A percentile compares a stretch with the other conserved stretches of the same genome.
phyloP scores from a whole-genome alignment of 64 coral and sea anemone species.

The Pachyseris speciosa region DNA sequence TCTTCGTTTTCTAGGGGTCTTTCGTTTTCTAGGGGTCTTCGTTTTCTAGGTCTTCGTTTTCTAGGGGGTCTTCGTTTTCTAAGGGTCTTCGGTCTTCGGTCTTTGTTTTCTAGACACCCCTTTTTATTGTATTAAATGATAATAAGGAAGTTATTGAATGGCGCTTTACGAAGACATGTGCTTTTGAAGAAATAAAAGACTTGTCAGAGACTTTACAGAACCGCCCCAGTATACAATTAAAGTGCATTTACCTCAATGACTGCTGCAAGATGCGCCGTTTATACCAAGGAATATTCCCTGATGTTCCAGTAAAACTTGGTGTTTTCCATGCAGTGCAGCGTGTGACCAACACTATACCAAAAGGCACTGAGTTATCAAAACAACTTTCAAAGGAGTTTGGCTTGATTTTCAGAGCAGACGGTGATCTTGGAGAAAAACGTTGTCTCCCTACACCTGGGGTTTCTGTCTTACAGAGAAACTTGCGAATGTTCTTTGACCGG shows the following conservation, averaged over 20 bases:
- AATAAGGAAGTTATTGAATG: slow-evolving; percentile 39
- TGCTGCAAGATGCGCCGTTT: neutral
- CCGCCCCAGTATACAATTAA: neutral
- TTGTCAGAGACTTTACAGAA: slow-evolving; percentile 41
- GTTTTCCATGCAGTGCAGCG: slow-evolving; percentile 60
- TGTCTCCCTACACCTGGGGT: neutral
- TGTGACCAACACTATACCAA: slow-evolving; percentile 27
- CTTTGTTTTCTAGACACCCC: too few relatives aligned
- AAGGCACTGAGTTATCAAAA: neutral
- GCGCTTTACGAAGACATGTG: slow-evolving; percentile 22
- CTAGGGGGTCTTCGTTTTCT: too few relatives aligned
- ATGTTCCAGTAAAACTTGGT: neutral
- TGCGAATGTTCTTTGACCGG: slow-evolving; percentile 17
- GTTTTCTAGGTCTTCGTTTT: too few relatives aligned
- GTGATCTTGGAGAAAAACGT: slow-evolving; percentile 5
- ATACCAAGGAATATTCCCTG: slow-evolving; percentile 8
- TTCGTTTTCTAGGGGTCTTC: too few relatives aligned
- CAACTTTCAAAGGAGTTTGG: slow-evolving; percentile 55
- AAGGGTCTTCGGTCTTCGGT: too few relatives aligned
- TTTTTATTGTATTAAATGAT: slow-evolving; percentile 69
- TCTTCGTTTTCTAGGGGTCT: too few relatives aligned
- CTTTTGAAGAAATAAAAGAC: slow-evolving; percentile 61
- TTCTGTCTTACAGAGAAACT: slow-evolving; percentile 32
- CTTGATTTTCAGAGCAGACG: slow-evolving; percentile 31
- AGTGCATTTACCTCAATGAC: slow-evolving; percentile 40